Percentiles rank a stretch among this genome's conserved stretches.
Evolutionary conservation across 92 coral and sea anemone species (phyloP).

Genomic region (Zoanthus sansibaricus): DNA sequence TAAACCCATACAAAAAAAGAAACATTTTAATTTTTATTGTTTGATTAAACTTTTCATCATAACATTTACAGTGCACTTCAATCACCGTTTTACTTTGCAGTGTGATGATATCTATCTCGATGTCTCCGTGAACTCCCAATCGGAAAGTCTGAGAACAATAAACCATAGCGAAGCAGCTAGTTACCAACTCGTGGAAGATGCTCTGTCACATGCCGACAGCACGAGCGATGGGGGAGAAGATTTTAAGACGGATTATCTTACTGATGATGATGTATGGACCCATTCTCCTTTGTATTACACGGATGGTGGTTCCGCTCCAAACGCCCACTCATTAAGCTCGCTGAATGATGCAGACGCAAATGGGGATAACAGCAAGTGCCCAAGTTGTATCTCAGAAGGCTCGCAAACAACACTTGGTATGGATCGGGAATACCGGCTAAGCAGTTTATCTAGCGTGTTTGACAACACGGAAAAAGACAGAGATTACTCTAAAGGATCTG

Average conservation of each 20-base stretch:
- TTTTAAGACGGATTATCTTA: not conserved
- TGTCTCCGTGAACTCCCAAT: constrained; percentile 21
- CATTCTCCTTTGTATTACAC: not conserved
- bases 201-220: not conserved
- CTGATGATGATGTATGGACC: not conserved
- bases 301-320: constrained; percentile 13
- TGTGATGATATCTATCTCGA: constrained; percentile 10
- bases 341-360: constrained; percentile 7
- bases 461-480: not conserved
- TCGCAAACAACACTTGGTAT: constrained; percentile 25
- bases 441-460: constrained; percentile 21
- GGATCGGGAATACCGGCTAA: constrained; percentile 6
- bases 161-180: constrained; percentile 17
- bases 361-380: not conserved
- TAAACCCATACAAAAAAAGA: no score
- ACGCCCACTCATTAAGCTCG: not conserved
- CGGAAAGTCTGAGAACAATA: constrained; percentile 38
- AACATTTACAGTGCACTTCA: no score
- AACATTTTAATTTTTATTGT: no score
- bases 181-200: not conserved
- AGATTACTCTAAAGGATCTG: not conserved
- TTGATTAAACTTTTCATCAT: no score
- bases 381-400: not conserved
- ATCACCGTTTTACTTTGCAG: not conserved
- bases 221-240: constrained; percentile 21